Conservation (phyloP, 2,113 vertebrate genomes). For the Apeltes quadracus region DNA sequence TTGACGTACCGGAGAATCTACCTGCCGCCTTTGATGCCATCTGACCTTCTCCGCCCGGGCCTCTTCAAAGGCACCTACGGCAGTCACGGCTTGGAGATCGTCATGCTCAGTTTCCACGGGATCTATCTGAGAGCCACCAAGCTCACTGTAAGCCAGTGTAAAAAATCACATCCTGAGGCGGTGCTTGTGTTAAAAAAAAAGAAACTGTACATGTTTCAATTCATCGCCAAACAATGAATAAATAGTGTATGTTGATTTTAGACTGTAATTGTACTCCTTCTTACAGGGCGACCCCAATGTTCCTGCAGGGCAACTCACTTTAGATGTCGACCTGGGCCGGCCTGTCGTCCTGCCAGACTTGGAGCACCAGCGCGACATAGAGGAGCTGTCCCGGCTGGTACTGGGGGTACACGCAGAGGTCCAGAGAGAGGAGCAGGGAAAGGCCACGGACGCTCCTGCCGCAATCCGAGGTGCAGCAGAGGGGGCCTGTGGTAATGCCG, state of each 20-base stretch:
- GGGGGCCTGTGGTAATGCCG: slow-evolving; percentile 40
- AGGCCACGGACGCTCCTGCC: slow-evolving; percentile 18
- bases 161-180: neutral
- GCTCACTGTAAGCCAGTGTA: slow-evolving; percentile 91
- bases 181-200: neutral
- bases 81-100: slow-evolving; percentile 96
- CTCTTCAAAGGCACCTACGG: slow-evolving; percentile 98
- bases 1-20: slow-evolving; percentile 97
- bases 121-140: slow-evolving; percentile 89
- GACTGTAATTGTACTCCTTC: neutral
- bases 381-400: slow-evolving; percentile 89
- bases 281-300: slow-evolving; percentile 96
- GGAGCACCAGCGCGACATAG: slow-evolving; percentile 87
- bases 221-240: neutral
- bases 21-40: slow-evolving; percentile 87
- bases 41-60: slow-evolving; percentile 89
- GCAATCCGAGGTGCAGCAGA: slow-evolving; percentile 11
- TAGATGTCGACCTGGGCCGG: slow-evolving; percentile 88
- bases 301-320: slow-evolving; percentile 93
- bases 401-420: slow-evolving; percentile 86
- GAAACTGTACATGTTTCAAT: neutral
- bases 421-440: slow-evolving; percentile 73
- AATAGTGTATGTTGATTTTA: neutral
- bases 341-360: slow-evolving; percentile 88
- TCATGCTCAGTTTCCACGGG: slow-evolving; percentile 96